phyloP scores from a whole-genome alignment of 2,888 invertebrate species.

The Lasioglossum villosulum region DNA sequence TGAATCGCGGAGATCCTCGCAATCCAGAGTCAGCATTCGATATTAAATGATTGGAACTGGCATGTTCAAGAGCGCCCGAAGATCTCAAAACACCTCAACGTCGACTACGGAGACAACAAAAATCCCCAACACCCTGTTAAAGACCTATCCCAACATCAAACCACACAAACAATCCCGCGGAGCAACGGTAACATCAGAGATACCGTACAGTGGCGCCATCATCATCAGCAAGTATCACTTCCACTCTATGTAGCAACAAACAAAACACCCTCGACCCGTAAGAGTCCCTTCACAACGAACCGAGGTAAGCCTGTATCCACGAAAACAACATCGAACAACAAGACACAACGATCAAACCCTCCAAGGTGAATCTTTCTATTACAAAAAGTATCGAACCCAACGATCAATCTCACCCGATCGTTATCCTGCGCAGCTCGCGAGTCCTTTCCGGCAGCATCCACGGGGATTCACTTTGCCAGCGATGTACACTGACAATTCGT shows the following conservation, averaged over 20 bases:
- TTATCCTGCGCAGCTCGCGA: not conserved
- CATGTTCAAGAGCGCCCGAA: not conserved
- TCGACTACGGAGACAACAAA: not conserved
- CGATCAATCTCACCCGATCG: conserved; percentile 1
- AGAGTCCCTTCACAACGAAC: not conserved
- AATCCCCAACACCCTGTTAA: not conserved
- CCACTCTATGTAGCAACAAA: conserved; percentile 33
- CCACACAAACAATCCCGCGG: not conserved
- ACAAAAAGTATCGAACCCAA: not conserved
- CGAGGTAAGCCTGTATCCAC: not conserved
- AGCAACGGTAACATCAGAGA: conserved; percentile 29
- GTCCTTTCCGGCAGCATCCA: not conserved
- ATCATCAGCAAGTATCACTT: conserved; percentile 27
- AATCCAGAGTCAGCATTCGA: not conserved
- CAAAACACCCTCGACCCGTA: not conserved
- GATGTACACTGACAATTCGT: not conserved
- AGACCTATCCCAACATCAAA: not conserved
- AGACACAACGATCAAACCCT: not conserved
- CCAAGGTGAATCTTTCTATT: not conserved
- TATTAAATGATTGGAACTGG: not conserved
- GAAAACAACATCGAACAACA: not conserved
- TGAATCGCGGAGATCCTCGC: not conserved
- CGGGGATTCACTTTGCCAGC: not conserved
- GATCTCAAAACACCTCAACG: no score
- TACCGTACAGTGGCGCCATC: conserved; percentile 75